Evolutionary conservation across 2,113 vertebrate species (phyloP).

Genomic region (Machaerirhynchus nigripectus): DNA sequence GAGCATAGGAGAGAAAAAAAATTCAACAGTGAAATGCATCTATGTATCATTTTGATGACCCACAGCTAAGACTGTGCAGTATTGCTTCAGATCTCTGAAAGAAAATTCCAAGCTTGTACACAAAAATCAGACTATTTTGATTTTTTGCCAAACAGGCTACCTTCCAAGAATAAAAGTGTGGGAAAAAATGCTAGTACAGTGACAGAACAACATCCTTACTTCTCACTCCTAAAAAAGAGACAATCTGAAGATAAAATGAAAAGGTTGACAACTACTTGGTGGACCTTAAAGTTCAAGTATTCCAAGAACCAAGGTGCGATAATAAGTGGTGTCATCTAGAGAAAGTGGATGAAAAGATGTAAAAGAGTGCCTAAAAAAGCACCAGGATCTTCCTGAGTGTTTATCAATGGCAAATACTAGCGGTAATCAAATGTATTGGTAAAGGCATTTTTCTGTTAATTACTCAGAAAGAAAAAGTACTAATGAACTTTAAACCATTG

Average conservation of each 20-base stretch:
- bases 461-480: background rate
- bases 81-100: conserved; percentile 16
- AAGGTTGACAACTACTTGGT: conserved; percentile 3
- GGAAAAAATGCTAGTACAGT: conserved; percentile 30
- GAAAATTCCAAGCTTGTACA: conserved; percentile 42
- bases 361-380: background rate
- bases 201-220: conserved; percentile 19
- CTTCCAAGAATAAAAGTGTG: conserved; percentile 61
- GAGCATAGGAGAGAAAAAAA: background rate
- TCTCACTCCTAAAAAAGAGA: conserved; percentile 32
- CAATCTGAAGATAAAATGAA: conserved; percentile 41
- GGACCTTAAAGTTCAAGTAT: background rate
- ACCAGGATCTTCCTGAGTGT: background rate
- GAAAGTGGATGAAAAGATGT: background rate
- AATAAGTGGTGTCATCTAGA: background rate
- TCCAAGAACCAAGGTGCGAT: background rate
- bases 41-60: background rate
- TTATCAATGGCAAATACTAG: background rate
- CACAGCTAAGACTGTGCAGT: background rate
- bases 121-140: conserved; percentile 50
- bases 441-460: background rate
- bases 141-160: conserved; percentile 57
- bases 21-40: background rate
- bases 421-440: background rate
- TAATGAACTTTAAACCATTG: background rate